Base-by-base conservation (phyloP, 2,113 vertebrate genomes). In the Coracopsis vasa region DNA sequence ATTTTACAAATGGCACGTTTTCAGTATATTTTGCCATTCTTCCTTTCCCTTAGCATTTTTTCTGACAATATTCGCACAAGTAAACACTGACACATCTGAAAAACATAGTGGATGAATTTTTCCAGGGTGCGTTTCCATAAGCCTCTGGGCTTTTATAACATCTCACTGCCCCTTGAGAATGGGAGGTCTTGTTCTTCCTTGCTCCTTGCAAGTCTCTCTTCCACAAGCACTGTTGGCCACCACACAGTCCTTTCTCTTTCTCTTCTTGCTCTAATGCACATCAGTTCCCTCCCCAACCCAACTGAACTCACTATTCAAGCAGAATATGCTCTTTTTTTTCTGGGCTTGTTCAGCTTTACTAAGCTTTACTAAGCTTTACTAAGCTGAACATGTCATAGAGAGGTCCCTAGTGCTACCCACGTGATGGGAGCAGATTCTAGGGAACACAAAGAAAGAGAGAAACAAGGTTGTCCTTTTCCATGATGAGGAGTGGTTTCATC, bases 341-440 rank as follows among this genome's bases (percentile, higher is more conserved):
- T 50, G 21, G 27, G 23, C 11, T 42, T 50, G 6, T 92, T n/a
- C 54, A n/a, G 33, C 20, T 58, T 71, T 35, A 14, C 45, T 58
- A 51, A 48, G 50, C 20, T 53, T n/a, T n/a, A n/a, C n/a, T n/a
- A n/a, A n/a, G 33, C 20, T 58, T 71, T 35, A 14, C 45, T 58
- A 51, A 48, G 50, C 20, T 53, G 41, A 21, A 25, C 1, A 17
- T 21, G 27, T 39, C 50, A 70, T 37, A 62, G 10, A 28, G 48
- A 78, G 28, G 21, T 53, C 23, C 12, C 13, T 0, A 0, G 27
- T 85, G 45, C 54, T 39, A 19, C 41, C 7, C 56, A 1, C 0
- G 0, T 48, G 48, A 11, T 70, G 27, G 35, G 9, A 54, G 12
- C 41, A 53, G 35, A 10, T 45, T n/a, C 42, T 45, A 9, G 21